These are phyloP conservation scores for Pseudoips prasinana DNA, from an alignment of 2,888 invertebrate genomes.

Conservation along the genomic window DNA sequence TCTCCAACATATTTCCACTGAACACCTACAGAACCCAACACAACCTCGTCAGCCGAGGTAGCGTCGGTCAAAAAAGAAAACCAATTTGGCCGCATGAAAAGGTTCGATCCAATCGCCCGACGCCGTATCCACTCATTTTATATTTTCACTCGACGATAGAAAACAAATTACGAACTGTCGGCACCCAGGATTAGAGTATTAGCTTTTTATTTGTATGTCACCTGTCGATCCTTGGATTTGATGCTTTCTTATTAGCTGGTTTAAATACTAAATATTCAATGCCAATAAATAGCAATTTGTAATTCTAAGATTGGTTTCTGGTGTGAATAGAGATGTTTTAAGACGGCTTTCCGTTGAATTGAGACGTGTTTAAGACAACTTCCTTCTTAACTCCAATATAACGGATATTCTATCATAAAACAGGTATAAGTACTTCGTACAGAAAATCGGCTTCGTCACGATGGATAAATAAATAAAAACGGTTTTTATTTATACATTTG, in stretches of 20 bases:
- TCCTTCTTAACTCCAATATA: too few relatives aligned
- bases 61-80: slow-evolving; percentile 76
- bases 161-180: slow-evolving; percentile 80
- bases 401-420: too few relatives aligned
- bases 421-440: too few relatives aligned
- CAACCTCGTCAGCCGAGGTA: slow-evolving; percentile 68
- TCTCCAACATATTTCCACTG: neutral
- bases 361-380: too few relatives aligned
- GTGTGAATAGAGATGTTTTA: slow-evolving; percentile 18
- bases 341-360: neutral
- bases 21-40: slow-evolving; percentile 39
- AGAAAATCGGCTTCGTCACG: too few relatives aligned
- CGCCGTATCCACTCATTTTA: slow-evolving; percentile 78
- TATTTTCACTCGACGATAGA: slow-evolving; percentile 72
- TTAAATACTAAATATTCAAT: slow-evolving; percentile 37
- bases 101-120: slow-evolving; percentile 71
- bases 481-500: too few relatives aligned
- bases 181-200: slow-evolving; percentile 53
- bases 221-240: slow-evolving; percentile 64
- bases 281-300: slow-evolving; percentile 49
- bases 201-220: slow-evolving; percentile 69
- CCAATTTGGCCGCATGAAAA: slow-evolving; percentile 80
- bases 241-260: slow-evolving; percentile 71
- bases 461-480: too few relatives aligned
- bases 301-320: slow-evolving; percentile 43